Conservation (phyloP, 2,113 vertebrate genomes). For the Saccopteryx leptura region DNA sequence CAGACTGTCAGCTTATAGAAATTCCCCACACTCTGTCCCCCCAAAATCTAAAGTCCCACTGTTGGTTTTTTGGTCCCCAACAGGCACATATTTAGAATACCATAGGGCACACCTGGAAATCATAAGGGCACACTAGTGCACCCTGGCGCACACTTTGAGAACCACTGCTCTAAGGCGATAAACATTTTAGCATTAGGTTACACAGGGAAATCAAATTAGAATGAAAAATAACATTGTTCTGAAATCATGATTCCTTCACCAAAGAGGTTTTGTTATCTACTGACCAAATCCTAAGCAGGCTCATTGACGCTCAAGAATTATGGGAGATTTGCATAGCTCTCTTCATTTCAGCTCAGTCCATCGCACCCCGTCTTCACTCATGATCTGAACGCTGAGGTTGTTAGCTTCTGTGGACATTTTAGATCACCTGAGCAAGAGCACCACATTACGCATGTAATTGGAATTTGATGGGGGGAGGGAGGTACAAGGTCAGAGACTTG, state of each 20-base stretch:
- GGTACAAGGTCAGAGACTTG: neutral
- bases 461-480: neutral
- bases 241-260: neutral
- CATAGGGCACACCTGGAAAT: too few relatives aligned
- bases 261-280: neutral
- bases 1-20: too few relatives aligned
- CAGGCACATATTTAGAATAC: too few relatives aligned
- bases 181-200: neutral
- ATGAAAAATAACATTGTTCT: neutral
- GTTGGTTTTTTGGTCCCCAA: too few relatives aligned
- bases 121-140: too few relatives aligned
- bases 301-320: neutral
- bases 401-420: neutral
- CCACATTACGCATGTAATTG: neutral
- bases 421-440: neutral
- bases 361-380: neutral
- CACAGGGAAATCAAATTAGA: neutral
- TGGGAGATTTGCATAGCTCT: neutral
- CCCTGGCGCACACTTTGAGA: too few relatives aligned
- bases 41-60: too few relatives aligned
- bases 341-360: neutral
- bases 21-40: too few relatives aligned
- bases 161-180: neutral
- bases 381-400: neutral
- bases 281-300: neutral